Conservation (phyloP, 2,888 invertebrate genomes). For the Ectemnius lituratus region DNA sequence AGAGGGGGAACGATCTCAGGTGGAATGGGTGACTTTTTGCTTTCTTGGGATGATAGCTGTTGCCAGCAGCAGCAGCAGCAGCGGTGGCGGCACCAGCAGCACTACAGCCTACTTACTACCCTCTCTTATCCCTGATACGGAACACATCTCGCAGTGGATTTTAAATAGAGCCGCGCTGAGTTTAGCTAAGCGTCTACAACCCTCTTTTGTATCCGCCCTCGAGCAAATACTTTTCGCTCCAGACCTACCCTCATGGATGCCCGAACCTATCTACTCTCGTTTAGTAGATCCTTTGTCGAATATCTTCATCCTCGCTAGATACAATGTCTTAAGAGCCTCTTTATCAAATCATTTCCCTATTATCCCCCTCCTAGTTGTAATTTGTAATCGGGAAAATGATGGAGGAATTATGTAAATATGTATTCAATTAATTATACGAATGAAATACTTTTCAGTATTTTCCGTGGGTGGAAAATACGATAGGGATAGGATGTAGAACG, state of each 20-base stretch:
- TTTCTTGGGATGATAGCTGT: not conserved
- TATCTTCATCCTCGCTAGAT: not conserved
- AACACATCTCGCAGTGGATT: slow-evolving; percentile 68
- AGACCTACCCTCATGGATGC: slow-evolving; percentile 25
- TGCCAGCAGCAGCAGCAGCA: slow-evolving; percentile 1
- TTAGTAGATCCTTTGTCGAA: not conserved
- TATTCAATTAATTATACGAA: too few species aligned
- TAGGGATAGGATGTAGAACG: too few species aligned
- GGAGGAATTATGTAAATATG: too few species aligned
- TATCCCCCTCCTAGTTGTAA: too few species aligned
- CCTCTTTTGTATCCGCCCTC: slow-evolving; percentile 12
- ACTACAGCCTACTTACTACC: slow-evolving; percentile 23
- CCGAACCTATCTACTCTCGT: not conserved
- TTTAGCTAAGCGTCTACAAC: slow-evolving; percentile 51
- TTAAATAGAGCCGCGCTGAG: slow-evolving; percentile 69
- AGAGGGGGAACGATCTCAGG: too few species aligned
- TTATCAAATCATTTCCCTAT: too few species aligned
- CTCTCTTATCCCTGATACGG: slow-evolving; percentile 57
- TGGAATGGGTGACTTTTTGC: slow-evolving; percentile 5
- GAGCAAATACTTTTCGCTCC: slow-evolving; percentile 32
- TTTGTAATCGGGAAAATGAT: too few species aligned
- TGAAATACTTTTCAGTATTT: too few species aligned
- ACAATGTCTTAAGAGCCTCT: too few species aligned
- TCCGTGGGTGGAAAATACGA: too few species aligned
- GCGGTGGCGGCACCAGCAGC: slow-evolving; percentile 30